phyloP scores from a whole-genome alignment of 2,888 invertebrate genomes.

The Desoria tigrina region DNA sequence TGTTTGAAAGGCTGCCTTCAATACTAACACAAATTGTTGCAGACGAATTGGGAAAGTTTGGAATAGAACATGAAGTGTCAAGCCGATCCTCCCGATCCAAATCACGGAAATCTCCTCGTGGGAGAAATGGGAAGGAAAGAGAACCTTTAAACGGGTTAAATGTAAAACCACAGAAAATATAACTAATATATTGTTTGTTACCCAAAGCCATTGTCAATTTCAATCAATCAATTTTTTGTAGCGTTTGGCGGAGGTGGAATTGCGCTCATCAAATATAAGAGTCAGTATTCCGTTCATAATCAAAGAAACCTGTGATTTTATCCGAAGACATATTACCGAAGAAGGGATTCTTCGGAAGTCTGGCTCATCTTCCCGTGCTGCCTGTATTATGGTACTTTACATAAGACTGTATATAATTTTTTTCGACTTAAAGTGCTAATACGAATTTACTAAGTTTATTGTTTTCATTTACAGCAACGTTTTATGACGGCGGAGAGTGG shows the following conservation, averaged over 20 bases:
- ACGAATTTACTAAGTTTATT: background rate
- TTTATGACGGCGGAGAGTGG: constrained; percentile 69
- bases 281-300: constrained; percentile 73
- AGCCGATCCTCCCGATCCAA: background rate
- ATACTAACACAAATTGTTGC: background rate
- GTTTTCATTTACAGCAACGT: constrained; percentile 29
- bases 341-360: constrained; percentile 89
- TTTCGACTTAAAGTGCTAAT: constrained; percentile 11
- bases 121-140: background rate
- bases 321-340: constrained; percentile 68
- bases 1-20: background rate
- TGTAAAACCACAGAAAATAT: background rate
- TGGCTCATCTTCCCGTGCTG: constrained; percentile 78
- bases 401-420: background rate
- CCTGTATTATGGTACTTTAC: constrained; percentile 70
- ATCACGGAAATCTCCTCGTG: constrained; percentile 4
- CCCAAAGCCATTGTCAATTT: too few species aligned
- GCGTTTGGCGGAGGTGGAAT: constrained; percentile 59
- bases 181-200: too few species aligned
- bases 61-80: constrained; percentile 4
- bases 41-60: background rate
- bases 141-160: background rate
- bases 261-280: constrained; percentile 69
- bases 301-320: constrained; percentile 69
- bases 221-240: constrained; percentile 2